phyloP scores from a whole-genome alignment of 2,797 vertebrate species.

The Clarias fuscus region DNA sequence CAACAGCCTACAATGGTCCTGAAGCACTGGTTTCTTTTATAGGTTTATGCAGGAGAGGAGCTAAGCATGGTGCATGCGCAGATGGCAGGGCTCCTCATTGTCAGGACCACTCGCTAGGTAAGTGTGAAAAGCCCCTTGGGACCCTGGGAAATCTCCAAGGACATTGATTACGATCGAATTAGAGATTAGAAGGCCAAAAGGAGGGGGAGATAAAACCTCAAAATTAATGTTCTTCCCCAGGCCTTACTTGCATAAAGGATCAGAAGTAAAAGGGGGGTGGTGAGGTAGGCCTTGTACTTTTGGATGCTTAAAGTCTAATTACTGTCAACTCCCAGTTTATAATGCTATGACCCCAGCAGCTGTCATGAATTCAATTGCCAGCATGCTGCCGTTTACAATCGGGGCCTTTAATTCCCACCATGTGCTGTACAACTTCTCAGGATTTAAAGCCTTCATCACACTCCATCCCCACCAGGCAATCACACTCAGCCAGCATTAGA shows the following conservation, averaged over 20 bases:
- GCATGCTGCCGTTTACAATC: constrained; percentile 66
- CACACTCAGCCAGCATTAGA: constrained; percentile 46
- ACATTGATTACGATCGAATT: constrained; percentile 71
- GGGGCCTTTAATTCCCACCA: constrained; percentile 69
- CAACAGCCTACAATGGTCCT: not conserved
- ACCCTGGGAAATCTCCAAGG: constrained; percentile 63
- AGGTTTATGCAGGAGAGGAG: constrained; percentile 4
- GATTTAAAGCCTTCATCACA: constrained; percentile 56
- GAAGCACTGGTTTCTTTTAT: constrained; percentile 25
- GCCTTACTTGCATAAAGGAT: constrained; percentile 67
- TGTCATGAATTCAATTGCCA: constrained; percentile 68
- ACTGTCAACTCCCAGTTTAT: constrained; percentile 64
- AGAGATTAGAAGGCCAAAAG: constrained; percentile 68
- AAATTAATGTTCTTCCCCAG: constrained; percentile 72
- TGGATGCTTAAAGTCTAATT: constrained; percentile 77
- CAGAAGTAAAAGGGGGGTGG: constrained; percentile 64
- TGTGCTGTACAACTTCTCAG: constrained; percentile 61
- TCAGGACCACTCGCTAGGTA: constrained; percentile 71
- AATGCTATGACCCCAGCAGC: constrained; percentile 70
- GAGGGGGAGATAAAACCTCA: constrained; percentile 62
- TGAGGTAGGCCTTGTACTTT: constrained; percentile 69
- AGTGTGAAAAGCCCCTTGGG: constrained; percentile 68
- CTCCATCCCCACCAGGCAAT: constrained; percentile 51
- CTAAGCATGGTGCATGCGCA: constrained; percentile 62
- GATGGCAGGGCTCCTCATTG: constrained; percentile 78